Percentiles rank a stretch among this genome's conserved stretches.
Conservation (phyloP, 2,113 vertebrate genomes). For the Malaclemys terrapin region DNA sequence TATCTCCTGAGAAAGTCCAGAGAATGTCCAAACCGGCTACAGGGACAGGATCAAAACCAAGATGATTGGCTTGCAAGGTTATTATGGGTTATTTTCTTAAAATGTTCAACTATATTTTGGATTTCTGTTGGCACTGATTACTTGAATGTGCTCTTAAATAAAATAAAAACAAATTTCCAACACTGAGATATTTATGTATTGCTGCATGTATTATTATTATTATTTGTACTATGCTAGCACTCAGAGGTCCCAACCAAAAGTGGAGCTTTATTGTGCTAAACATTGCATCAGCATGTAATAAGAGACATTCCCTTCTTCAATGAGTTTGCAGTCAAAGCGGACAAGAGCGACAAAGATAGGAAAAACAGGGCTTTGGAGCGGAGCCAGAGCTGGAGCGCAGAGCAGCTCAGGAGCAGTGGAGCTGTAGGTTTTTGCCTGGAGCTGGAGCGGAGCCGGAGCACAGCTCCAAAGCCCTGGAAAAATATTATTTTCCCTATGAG, state of each 20-base stretch:
- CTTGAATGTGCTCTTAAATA: constrained; percentile 29
- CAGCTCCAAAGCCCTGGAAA: too few species aligned
- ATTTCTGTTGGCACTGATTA: neutral
- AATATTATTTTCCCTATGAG: neutral
- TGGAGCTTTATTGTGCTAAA: neutral
- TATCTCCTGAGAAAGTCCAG: neutral
- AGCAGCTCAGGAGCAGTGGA: too few species aligned
- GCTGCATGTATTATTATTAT: constrained; percentile 10
- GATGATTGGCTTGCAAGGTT: constrained; percentile 26
- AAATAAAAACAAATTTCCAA: constrained; percentile 29
- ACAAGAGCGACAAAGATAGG: neutral
- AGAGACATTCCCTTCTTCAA: neutral
- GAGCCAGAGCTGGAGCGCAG: too few species aligned
- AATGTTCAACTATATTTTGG: constrained; percentile 27
- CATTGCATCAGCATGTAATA: neutral
- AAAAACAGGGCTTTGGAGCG: neutral
- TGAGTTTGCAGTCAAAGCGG: neutral
- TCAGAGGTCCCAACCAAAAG: constrained; percentile 22
- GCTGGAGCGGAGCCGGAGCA: too few species aligned
- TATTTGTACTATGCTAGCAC: neutral
- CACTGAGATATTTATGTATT: neutral
- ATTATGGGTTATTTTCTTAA: constrained; percentile 41
- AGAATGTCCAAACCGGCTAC: neutral
- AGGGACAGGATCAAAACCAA: constrained; percentile 13
- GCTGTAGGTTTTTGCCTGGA: too few species aligned